Percentiles rank a stretch among this genome's conserved stretches.
phyloP scores from a whole-genome alignment of 2,797 vertebrate species.

The Aplochiton taeniatus region DNA sequence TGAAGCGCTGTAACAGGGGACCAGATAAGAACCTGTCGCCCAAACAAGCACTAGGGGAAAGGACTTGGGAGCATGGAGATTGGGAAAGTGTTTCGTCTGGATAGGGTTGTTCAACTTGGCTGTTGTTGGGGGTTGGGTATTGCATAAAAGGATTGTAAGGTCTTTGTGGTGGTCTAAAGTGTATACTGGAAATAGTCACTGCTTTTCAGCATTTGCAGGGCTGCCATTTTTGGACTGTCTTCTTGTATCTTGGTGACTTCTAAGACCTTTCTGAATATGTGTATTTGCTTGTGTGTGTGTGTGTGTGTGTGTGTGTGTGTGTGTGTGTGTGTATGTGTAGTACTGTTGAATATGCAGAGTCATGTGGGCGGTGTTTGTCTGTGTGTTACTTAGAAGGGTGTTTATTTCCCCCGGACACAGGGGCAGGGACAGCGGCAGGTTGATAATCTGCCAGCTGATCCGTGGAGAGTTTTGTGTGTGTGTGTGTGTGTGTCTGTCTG shows the following conservation, averaged over 20 bases:
- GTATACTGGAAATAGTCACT: too few species aligned
- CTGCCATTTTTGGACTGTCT: not conserved
- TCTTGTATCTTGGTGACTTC: not conserved
- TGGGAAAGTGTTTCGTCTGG: not conserved
- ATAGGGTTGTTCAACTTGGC: not conserved
- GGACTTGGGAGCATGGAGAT: not conserved
- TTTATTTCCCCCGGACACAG: slow-evolving; percentile 31
- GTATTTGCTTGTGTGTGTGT: not conserved
- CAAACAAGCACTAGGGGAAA: too few species aligned
- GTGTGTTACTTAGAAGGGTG: slow-evolving; percentile 11
- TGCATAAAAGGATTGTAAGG: too few species aligned
- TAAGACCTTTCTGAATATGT: not conserved
- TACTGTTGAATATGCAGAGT: slow-evolving; percentile 39
- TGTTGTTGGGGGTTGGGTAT: not conserved
- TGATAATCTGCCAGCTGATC: slow-evolving; percentile 46
- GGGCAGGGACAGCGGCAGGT: slow-evolving; percentile 28
- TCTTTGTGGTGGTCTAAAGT: too few species aligned
- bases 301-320: not conserved
- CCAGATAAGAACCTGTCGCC: not conserved
- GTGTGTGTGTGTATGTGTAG: slow-evolving; percentile 9
- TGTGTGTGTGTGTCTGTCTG: slow-evolving; percentile 19
- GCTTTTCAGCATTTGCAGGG: too few species aligned
- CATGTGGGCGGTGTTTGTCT: slow-evolving; percentile 32
- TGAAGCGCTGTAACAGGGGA: slow-evolving; percentile 23
- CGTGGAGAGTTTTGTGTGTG: slow-evolving; percentile 18